phyloP scores from a whole-genome alignment of 1,140 invertebrate species.

The Penaeus japonicus region DNA sequence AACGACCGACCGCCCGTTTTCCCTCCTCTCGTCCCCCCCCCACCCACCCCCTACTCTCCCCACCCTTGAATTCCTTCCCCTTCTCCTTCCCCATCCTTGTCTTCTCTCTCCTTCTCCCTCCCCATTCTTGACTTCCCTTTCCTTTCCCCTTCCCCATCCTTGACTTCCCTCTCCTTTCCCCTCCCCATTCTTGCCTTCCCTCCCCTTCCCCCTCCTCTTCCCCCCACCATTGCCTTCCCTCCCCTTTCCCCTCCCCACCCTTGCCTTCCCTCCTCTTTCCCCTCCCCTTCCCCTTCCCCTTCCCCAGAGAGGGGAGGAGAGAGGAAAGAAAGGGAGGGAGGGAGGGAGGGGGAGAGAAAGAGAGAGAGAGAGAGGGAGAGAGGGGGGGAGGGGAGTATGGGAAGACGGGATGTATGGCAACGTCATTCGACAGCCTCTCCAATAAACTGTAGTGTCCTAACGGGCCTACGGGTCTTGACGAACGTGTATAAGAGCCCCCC shows the following conservation, averaged over 20 bases:
- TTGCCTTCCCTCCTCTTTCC: too few relatives aligned
- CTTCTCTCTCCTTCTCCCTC: neutral
- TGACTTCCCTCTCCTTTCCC: neutral
- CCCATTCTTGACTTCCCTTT: too few relatives aligned
- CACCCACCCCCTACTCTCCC: neutral
- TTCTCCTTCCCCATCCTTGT: too few relatives aligned
- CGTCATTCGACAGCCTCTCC: neutral
- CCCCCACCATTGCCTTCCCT: too few relatives aligned
- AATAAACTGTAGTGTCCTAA: neutral
- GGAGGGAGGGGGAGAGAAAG: neutral
- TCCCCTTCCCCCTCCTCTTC: too few relatives aligned
- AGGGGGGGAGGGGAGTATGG: slow-evolving; percentile 20
- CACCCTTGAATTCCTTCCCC: too few relatives aligned
- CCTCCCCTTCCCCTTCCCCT: too few relatives aligned
- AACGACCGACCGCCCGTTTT: neutral
- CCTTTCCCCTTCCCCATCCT: too few relatives aligned
- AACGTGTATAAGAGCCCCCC: neutral
- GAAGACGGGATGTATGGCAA: neutral
- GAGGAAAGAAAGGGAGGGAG: too few relatives aligned
- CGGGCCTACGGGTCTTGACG: neutral
- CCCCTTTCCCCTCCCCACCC: too few relatives aligned
- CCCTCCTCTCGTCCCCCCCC: neutral
- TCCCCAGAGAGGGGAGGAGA: neutral
- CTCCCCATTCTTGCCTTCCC: too few relatives aligned
- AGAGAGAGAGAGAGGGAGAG: slow-evolving; percentile 18